phyloP scores from a whole-genome alignment of 2,113 vertebrate genomes.

The Casuarius casuarius region DNA sequence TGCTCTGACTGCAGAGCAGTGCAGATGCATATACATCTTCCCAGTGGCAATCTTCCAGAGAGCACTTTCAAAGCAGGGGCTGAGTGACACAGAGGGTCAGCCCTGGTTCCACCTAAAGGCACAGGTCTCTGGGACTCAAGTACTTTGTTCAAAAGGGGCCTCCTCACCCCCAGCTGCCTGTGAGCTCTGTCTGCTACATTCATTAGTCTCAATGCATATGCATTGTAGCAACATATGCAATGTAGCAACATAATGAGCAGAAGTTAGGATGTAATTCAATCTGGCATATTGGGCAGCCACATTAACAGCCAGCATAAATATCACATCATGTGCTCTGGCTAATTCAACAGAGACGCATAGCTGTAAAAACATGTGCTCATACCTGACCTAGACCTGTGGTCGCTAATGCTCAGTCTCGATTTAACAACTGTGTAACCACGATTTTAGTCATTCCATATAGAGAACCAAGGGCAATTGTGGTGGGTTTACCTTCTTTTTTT shows the following conservation, averaged over 20 bases:
- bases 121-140: accelerated
- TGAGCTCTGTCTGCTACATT: not conserved
- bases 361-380: not conserved
- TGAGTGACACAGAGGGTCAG: not conserved
- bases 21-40: not conserved
- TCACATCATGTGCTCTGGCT: not conserved
- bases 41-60: not conserved
- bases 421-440: not conserved
- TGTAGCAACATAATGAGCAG: accelerated
- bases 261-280: not conserved
- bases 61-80: not conserved
- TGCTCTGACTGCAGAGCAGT: not conserved
- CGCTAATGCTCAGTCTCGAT: not conserved
- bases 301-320: not conserved
- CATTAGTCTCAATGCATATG: accelerated
- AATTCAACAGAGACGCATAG: not conserved
- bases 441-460: not conserved
- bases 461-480: not conserved
- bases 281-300: not conserved
- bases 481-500: not conserved
- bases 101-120: not conserved
- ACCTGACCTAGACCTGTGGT: not conserved
- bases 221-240: accelerated
- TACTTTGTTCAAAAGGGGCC: accelerated
- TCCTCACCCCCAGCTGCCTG: accelerated